phyloP scores from a whole-genome alignment of 2,113 vertebrate genomes.

The Noctilio leporinus region DNA sequence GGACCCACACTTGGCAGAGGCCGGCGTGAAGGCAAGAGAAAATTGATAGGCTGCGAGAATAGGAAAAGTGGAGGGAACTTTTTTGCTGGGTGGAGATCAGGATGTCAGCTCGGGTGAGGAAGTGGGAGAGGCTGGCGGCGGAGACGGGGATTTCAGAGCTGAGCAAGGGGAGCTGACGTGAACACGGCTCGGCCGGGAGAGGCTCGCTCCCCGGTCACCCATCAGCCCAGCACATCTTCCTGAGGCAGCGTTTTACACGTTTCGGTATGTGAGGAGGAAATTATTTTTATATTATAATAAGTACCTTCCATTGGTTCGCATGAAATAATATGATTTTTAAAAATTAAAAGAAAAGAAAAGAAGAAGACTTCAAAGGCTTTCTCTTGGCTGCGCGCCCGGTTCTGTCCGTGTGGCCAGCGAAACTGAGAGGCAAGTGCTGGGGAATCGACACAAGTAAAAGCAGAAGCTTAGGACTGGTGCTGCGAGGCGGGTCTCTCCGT shows the following conservation, averaged over 20 bases:
- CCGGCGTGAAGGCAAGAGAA: neutral
- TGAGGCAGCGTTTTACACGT: neutral
- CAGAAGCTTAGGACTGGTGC: neutral
- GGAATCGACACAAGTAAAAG: too few relatives aligned
- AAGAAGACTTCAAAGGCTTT: neutral
- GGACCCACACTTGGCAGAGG: neutral
- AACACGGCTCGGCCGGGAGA: rapidly evolving
- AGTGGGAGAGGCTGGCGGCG: neutral
- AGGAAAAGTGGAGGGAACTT: neutral
- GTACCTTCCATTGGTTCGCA: neutral
- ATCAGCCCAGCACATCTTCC: neutral
- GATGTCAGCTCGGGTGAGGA: neutral
- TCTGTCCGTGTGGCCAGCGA: neutral
- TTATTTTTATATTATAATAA: neutral
- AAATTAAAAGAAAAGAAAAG: too few relatives aligned
- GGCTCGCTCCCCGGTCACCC: neutral
- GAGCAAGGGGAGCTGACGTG: rapidly evolving
- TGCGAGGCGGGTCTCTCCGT: neutral
- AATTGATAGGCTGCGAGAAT: neutral
- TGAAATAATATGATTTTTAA: neutral
- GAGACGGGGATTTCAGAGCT: neutral
- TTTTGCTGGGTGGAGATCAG: neutral
- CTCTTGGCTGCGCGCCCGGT: too few relatives aligned
- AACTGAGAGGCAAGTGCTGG: neutral
- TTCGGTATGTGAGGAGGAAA: neutral